These are phyloP conservation scores for Branchinecta sandiegonensis DNA, from an alignment of 2,888 invertebrate genomes.

Conservation along the genomic window DNA sequence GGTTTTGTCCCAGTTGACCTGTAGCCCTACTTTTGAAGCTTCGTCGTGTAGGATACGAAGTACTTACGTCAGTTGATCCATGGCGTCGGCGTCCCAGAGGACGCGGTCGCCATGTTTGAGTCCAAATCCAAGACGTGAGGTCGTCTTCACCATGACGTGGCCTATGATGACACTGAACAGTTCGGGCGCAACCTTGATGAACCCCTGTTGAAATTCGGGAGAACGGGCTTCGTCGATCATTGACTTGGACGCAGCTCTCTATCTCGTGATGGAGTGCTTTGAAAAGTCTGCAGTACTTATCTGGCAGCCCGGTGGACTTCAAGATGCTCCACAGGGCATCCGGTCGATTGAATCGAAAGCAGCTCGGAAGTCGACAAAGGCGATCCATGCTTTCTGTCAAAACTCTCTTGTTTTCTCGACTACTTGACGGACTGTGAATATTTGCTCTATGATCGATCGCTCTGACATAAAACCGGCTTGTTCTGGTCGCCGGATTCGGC, in stretches of 20 bases:
- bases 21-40: neutral
- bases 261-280: neutral
- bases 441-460: neutral
- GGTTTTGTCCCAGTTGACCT: too few relatives aligned
- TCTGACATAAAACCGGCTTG: conserved; percentile 4
- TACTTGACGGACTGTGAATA: conserved; percentile 14
- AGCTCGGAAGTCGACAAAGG: neutral
- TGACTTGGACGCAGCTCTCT: neutral
- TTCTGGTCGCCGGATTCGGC: neutral
- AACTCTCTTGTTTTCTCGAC: neutral
- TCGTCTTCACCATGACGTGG: conserved; percentile 3
- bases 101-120: conserved; percentile 12
- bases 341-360: neutral
- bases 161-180: neutral
- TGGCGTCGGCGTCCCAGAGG: conserved; percentile 6
- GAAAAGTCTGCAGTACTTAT: neutral
- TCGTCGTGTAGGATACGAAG: neutral
- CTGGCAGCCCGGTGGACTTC: neutral
- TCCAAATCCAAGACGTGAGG: conserved; percentile 4
- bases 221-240: neutral
- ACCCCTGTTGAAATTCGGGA: neutral
- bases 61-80: neutral
- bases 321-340: conserved; percentile 4
- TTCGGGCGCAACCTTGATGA: neutral
- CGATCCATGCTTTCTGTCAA: neutral